phyloP scores from a whole-genome alignment of 2,888 invertebrate species.

The Nemotelus nigrinus region DNA sequence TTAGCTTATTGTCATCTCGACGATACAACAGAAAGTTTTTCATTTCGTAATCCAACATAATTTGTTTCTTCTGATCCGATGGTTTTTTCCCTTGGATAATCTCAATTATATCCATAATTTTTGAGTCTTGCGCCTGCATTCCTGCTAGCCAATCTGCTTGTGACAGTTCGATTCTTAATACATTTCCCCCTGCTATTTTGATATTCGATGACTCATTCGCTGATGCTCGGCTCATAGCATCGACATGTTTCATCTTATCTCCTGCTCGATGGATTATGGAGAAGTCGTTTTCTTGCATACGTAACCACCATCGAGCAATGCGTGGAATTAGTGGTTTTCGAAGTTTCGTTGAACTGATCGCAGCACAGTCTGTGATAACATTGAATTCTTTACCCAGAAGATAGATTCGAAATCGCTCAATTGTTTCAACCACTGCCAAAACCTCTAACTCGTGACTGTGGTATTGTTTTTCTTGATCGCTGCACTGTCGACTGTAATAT shows the following conservation, averaged over 20 bases:
- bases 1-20: background rate
- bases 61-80: background rate
- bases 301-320: background rate
- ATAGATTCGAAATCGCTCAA: constrained; percentile 53
- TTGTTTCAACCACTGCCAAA: no score
- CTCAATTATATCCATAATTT: background rate
- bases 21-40: background rate
- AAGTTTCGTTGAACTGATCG: background rate
- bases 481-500: no score
- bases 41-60: background rate
- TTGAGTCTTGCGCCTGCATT: background rate
- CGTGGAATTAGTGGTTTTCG: background rate
- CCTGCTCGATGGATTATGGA: background rate
- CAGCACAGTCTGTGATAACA: background rate
- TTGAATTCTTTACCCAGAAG: constrained; percentile 55
- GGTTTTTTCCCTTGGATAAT: background rate
- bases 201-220: no score
- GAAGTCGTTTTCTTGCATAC: background rate
- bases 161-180: background rate
- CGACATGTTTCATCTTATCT: background rate
- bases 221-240: no score
- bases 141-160: background rate
- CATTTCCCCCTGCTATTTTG: background rate
- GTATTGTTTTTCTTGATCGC: background rate
- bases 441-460: constrained; percentile 46